Evolutionary conservation across 2,797 vertebrate genomes (phyloP).

Genomic region (Tapera naevia): DNA sequence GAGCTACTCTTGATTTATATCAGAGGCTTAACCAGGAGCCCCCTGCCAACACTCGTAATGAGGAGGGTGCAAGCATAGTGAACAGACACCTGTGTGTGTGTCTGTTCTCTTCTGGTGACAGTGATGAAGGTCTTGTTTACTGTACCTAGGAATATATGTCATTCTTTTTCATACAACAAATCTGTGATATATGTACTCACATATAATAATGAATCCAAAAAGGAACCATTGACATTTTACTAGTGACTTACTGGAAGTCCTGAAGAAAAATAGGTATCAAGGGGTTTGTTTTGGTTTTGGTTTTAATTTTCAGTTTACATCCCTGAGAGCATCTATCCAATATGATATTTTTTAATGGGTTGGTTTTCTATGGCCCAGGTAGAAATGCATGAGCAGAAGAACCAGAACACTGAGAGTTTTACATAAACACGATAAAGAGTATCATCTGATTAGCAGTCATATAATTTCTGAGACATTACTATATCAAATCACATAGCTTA

Average conservation of each 20-base stretch:
- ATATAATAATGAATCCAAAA: slow-evolving; percentile 37
- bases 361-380: slow-evolving; percentile 16
- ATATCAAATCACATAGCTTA: background rate
- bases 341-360: background rate
- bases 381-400: slow-evolving; percentile 7
- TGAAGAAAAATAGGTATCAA: slow-evolving; percentile 26
- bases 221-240: slow-evolving; percentile 36
- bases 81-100: background rate
- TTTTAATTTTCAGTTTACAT: slow-evolving; percentile 12
- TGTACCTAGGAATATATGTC: background rate
- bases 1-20: background rate
- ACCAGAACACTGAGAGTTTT: background rate
- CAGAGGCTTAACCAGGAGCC: background rate
- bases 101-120: slow-evolving; percentile 21
- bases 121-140: slow-evolving; percentile 13
- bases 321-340: background rate
- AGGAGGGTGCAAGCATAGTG: background rate
- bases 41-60: background rate
- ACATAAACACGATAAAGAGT: background rate
- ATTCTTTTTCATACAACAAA: slow-evolving; percentile 15
- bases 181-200: slow-evolving; percentile 8
- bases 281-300: background rate
- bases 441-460: background rate
- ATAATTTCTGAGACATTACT: slow-evolving; percentile 5
- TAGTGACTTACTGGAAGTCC: slow-evolving; percentile 26